These are phyloP conservation scores for Drosophila stalkeri DNA, from an alignment of 2,888 invertebrate species.

Conservation along the genomic window DNA sequence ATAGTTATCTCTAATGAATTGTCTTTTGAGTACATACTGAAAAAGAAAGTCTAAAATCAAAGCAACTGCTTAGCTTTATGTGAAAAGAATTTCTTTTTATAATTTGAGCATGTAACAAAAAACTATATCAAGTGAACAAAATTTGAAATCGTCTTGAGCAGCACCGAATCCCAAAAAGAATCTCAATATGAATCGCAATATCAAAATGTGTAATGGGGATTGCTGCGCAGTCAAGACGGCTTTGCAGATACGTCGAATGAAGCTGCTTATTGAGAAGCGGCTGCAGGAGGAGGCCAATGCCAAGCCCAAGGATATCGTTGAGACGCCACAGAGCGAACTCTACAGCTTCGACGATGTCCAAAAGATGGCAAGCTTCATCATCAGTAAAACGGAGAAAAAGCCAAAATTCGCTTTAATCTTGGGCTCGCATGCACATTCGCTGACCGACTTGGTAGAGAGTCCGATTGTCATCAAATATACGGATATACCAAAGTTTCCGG, in stretches of 20 bases:
- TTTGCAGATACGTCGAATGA: slow-evolving; percentile 40
- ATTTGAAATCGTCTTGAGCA: not conserved
- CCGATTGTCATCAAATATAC: slow-evolving; percentile 91
- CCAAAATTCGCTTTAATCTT: slow-evolving; percentile 97
- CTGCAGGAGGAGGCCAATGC: slow-evolving; percentile 25
- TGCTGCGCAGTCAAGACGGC: slow-evolving; percentile 59
- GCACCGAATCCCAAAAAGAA: not conserved
- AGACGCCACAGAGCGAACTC: slow-evolving; percentile 46
- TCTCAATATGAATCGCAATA: slow-evolving; percentile 5
- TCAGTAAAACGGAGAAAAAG: slow-evolving; percentile 88
- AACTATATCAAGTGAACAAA: not conserved
- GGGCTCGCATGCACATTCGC: slow-evolving; percentile 91
- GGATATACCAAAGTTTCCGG: slow-evolving; percentile 96
- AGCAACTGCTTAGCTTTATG: not conserved
- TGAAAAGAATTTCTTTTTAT: not conserved
- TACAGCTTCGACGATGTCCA: slow-evolving; percentile 92
- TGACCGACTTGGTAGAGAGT: slow-evolving; percentile 91
- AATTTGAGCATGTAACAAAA: slow-evolving; percentile 1
- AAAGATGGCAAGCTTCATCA: slow-evolving; percentile 90
- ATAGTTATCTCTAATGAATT: too few relatives aligned
- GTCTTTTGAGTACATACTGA: too few relatives aligned
- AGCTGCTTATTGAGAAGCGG: slow-evolving; percentile 20
- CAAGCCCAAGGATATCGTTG: slow-evolving; percentile 24
- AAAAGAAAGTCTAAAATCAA: too few relatives aligned
- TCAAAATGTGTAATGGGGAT: slow-evolving; percentile 55